Evolutionary conservation across 1,140 invertebrate genomes (phyloP).

Genomic region (Megathymus violae): DNA sequence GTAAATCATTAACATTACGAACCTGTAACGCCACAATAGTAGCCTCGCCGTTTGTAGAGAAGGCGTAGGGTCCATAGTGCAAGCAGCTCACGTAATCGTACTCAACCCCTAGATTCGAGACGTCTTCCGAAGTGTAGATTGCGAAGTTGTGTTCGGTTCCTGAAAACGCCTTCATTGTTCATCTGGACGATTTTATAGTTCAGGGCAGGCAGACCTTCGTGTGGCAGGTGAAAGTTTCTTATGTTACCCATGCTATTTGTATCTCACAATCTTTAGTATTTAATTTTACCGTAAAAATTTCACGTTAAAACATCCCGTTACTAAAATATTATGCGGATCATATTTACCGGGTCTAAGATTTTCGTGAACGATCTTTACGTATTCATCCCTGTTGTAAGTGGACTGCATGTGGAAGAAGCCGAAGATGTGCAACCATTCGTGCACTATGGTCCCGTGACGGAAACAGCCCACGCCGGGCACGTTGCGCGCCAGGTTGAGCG

Average conservation of each 20-base stretch:
- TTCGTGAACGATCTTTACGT: conserved; percentile 86
- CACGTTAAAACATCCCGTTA: too few species aligned
- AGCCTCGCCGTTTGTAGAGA: conserved; percentile 88
- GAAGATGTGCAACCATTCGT: conserved; percentile 89
- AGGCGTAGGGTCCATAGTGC: conserved; percentile 91
- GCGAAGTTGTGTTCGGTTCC: conserved; percentile 88
- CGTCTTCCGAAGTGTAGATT: conserved; percentile 85
- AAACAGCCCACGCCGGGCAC: conserved; percentile 79
- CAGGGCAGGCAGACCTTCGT: too few species aligned
- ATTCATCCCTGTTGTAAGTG: conserved; percentile 87
- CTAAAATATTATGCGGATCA: too few species aligned
- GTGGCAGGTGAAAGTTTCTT: too few species aligned
- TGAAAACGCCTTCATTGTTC: conserved; percentile 55
- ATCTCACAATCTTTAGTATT: too few species aligned
- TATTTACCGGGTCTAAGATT: conserved; percentile 85
- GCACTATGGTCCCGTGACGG: conserved; percentile 83
- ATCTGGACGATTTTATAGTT: too few species aligned
- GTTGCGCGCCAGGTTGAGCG: conserved; percentile 79
- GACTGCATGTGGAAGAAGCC: conserved; percentile 91
- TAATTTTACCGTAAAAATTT: too few species aligned
- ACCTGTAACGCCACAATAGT: conserved; percentile 85
- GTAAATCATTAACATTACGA: too few species aligned
- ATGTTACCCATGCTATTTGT: too few species aligned
- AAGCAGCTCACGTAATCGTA: conserved; percentile 93
- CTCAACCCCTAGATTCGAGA: conserved; percentile 85